A percentile compares a stretch with the other conserved stretches of the same genome.
phyloP scores from a whole-genome alignment of 2,888 invertebrate genomes.

The Meloe dianella region DNA sequence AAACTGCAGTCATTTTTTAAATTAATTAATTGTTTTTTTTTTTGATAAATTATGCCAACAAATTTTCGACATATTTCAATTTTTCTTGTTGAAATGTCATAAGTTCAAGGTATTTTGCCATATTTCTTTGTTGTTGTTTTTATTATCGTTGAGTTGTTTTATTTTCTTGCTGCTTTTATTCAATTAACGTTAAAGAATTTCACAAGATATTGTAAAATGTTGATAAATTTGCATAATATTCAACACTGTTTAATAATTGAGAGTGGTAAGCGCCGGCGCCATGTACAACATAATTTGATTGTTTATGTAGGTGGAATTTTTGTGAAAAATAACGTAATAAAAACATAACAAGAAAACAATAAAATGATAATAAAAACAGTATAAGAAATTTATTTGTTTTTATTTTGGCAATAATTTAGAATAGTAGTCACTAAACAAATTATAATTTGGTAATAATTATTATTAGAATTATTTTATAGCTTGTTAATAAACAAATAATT shows the following conservation, averaged over 20 bases:
- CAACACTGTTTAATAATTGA: neutral
- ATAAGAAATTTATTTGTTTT: neutral
- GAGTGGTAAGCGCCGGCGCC: conserved; percentile 7
- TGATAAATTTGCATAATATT: conserved; percentile 7
- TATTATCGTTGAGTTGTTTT: neutral
- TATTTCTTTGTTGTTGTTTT: neutral
- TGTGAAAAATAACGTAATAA: neutral
- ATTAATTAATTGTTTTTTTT: neutral
- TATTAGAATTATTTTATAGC: neutral
- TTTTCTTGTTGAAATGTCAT: neutral
- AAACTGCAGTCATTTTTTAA: neutral
- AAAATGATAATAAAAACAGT: neutral
- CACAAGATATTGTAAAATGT: neutral
- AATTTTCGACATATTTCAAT: neutral
- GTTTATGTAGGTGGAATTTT: conserved; percentile 1
- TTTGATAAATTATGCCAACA: neutral
- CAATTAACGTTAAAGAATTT: neutral
- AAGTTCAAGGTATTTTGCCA: conserved; percentile 10
- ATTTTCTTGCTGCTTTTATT: neutral
- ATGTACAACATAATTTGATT: neutral
- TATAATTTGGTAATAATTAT: neutral
- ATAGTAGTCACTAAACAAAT: neutral
- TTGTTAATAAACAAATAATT: conserved; percentile 2
- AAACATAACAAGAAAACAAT: neutral
- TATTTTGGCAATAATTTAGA: neutral